Base-by-base conservation (phyloP, 2,888 invertebrate genomes). In the Eilema depressum region DNA sequence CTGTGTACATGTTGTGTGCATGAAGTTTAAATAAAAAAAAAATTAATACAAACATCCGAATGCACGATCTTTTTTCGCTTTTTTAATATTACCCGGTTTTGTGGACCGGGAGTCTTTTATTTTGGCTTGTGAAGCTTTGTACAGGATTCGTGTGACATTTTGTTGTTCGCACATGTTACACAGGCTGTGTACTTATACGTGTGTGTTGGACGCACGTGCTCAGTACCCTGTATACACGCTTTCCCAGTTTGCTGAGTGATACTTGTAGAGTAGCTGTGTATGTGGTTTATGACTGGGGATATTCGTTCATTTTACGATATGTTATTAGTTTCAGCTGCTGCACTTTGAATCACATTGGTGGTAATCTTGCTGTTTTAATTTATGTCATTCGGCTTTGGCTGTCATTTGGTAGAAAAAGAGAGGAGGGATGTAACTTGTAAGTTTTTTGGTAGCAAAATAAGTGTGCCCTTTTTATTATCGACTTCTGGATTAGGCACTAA, bases 81-180 rank as follows among this genome's bases (percentile, higher is more conserved):
- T 77, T 83, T 83, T 79, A 81, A 82, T 80, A 77, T 83, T 74
- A 79, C 83, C 76, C 72, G 69, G 74, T 73, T 63, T 65, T 61
- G 41, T 67, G 70, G 57, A 65, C 60, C 62, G 57, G 72, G 41
- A 77, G 69, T 71, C 69, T 67, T 77, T 69, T 69, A 57, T 71
- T 70, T 72, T 11, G 23, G 57, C 47, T 71, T 71, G 72, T 70
- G 26, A 33, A 14, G 70, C 70, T 57, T 26, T 62, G 41, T 61
- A 11, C 66, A 37, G 53, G 47, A 26, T 63, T 69, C 37, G 41
- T 56, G 68, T 75, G 62, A 59, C 53, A 47, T 63, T 20, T 63
- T 47, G 20, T 64, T 64, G 59, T 60, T 53, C 47, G 23, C 37
- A 69, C 56, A 57, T 70, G 23, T 70, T 66, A 65, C 25, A 60